phyloP scores from a whole-genome alignment of 2,113 vertebrate species.

The Forbesichthys agassizii region DNA sequence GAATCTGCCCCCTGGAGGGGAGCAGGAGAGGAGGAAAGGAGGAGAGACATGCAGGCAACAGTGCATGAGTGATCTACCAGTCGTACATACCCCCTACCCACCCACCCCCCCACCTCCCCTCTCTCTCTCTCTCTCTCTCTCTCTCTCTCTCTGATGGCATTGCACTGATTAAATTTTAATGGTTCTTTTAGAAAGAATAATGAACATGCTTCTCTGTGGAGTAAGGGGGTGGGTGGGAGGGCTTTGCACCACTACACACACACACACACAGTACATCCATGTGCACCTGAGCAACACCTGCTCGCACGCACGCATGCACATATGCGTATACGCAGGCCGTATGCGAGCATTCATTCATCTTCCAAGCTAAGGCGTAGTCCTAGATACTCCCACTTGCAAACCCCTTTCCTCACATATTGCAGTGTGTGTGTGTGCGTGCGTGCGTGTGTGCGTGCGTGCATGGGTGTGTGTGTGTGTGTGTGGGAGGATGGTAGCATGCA shows the following conservation, averaged over 20 bases:
- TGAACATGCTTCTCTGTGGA: conserved; percentile 73
- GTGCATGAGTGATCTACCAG: conserved; percentile 62
- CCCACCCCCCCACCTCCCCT: conserved; percentile 33
- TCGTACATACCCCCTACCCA: conserved; percentile 17
- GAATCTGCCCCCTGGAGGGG: conserved; percentile 49
- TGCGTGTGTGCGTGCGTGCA: not conserved
- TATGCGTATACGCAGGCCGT: not conserved
- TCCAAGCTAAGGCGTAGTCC: too few species aligned
- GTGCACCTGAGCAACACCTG: too few species aligned
- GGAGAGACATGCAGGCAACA: conserved; percentile 49
- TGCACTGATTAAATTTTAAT: conserved; percentile 87
- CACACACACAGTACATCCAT: not conserved
- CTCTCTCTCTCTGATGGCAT: conserved; percentile 68
- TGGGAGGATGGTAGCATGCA: not conserved
- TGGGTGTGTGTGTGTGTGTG: not conserved
- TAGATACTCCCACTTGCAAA: too few species aligned
- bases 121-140: conserved; percentile 14
- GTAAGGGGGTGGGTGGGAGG: conserved; percentile 17
- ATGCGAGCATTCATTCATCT: not conserved
- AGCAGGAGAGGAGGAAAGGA: not conserved
- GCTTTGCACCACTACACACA: not conserved
- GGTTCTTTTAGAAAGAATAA: conserved; percentile 84
- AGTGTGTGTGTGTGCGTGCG: too few species aligned
- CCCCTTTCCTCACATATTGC: too few species aligned
- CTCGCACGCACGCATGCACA: not conserved